Evolutionary conservation across 1,140 invertebrate species (phyloP), one percentile per base, ranked within the genome.

Genomic region (Aphidius ervi): DNA sequence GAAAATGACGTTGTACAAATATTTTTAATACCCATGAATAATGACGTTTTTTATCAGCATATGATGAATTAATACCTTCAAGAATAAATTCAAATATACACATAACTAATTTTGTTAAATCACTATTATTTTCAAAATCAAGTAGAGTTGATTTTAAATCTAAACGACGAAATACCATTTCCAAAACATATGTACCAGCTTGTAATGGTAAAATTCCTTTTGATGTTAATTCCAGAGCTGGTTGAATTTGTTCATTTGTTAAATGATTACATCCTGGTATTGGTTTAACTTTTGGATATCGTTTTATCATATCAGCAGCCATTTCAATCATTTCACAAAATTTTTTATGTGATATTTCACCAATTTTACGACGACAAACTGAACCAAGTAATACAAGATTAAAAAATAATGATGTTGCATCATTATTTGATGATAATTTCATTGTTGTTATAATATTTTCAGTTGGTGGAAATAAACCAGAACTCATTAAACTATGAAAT

Each of bases 301-400:
- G 63, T 9, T 68, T 70, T 5, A 78, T 69, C 66, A 78, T 76
- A 16, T 74, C 64, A 0, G 73, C 67, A 2, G 74, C 74, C 9
- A 78, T 69, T 59, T 80, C 73, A 0, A 80, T 74, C 0, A 72
- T 67, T 31, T 76, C 72, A 1, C 64, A 62, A 0, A 75, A 76
- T 6, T 70, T 58, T 9, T 68, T 39, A 1, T 65, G 60, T 3
- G 67, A 16, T 10, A 79, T 42, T 3, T 63, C 53, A 3, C 76
- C 76, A 0, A 77, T 73, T 0, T 69, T 69, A 0, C 78, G 73
- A 5, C 77, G 63, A 48, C 77, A 79, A 0, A 79, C 70, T 0
- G 76, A 78, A 1, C 76, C 78, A 2, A 80, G 61, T 1, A 79
- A 52, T 16, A 80, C 68, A 65, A 80, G 64, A 50, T 78, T 77